Conservation (phyloP, 35 echinoderm and acorn worm species). For the Amphiura filiformis region DNA sequence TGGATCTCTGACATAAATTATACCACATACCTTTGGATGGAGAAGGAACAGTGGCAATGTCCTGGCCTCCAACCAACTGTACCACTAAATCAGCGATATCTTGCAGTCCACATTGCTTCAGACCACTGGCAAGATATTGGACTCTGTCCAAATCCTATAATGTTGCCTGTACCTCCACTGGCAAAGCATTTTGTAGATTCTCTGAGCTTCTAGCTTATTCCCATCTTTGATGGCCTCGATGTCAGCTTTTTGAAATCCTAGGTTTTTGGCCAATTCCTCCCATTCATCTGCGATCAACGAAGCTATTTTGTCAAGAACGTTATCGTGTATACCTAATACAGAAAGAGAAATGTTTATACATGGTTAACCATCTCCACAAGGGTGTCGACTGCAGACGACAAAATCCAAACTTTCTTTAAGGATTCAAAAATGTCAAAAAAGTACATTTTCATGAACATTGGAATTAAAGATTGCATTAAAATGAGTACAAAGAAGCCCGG, state of each 20-base stretch:
- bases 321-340: slow-evolving; percentile 20
- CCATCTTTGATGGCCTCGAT: neutral
- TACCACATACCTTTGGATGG: no score
- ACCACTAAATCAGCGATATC: neutral
- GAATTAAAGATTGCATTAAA: no score
- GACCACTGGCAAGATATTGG: neutral
- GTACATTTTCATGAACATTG: no score
- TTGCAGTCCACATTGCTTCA: neutral
- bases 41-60: no score
- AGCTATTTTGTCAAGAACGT: slow-evolving; percentile 17
- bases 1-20: no score
- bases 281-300: neutral
- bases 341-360: neutral
- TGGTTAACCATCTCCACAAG: no score
- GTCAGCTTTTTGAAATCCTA: slow-evolving; percentile 18
- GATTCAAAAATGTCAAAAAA: no score
- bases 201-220: neutral
- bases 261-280: neutral
- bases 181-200: slow-evolving; percentile 9
- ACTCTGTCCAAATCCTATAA: slow-evolving; percentile 2
- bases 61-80: no score
- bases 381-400: no score
- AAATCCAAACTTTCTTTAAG: no score
- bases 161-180: slow-evolving; percentile 23
- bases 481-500: no score